A percentile compares a stretch with the other conserved stretches of the same genome.
phyloP scores from a whole-genome alignment of 2,888 invertebrate species.

The Euplexia lucipara region DNA sequence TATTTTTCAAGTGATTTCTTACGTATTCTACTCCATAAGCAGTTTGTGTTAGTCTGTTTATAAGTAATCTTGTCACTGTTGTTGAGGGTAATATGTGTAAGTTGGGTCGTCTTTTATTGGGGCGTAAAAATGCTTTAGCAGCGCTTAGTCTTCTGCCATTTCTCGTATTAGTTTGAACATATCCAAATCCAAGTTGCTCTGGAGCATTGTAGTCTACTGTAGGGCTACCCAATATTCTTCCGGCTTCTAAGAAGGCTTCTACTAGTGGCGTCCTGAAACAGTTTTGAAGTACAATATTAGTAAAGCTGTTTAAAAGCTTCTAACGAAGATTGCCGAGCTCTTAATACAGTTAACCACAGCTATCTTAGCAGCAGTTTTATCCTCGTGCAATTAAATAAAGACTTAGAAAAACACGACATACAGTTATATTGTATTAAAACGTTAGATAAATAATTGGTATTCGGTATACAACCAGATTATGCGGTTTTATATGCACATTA shows the following conservation, averaged over 20 bases:
- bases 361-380: neutral
- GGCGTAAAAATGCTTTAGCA: constrained; percentile 91
- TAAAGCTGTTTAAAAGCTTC: neutral
- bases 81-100: constrained; percentile 90
- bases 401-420: no score
- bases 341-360: neutral
- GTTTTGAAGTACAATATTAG: no score
- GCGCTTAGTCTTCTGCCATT: constrained; percentile 91
- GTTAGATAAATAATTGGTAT: constrained; percentile 40
- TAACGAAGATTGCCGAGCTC: neutral
- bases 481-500: constrained; percentile 18
- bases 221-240: constrained; percentile 91
- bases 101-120: constrained; percentile 88
- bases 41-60: constrained; percentile 83
- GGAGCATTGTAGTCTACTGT: constrained; percentile 93
- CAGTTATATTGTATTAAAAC: no score
- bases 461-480: neutral
- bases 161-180: constrained; percentile 91
- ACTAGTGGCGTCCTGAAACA: constrained; percentile 87
- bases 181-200: constrained; percentile 90
- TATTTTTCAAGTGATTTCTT: constrained; percentile 79
- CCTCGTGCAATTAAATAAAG: neutral
- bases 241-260: constrained; percentile 92
- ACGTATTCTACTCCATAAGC: constrained; percentile 91
- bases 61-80: constrained; percentile 89